Conservation (phyloP, 92 coral and sea anemone species). For the Diadumene lineata region DNA sequence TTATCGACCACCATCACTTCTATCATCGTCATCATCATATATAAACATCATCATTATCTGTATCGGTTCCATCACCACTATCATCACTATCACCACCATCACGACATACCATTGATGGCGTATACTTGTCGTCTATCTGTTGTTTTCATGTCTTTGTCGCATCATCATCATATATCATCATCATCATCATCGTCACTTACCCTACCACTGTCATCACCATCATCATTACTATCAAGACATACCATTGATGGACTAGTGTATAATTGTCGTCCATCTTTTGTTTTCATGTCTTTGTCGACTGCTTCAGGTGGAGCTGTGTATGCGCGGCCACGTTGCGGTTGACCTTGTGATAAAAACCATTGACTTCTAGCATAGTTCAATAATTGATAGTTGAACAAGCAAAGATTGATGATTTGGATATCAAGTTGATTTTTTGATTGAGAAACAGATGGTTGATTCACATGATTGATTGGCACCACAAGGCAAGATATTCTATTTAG, state of each 20-base stretch:
- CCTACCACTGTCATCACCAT: neutral
- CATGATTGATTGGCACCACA: too few species aligned
- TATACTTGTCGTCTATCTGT: too few species aligned
- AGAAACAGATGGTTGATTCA: too few species aligned
- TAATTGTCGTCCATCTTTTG: conserved; percentile 30
- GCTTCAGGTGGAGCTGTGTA: conserved; percentile 55
- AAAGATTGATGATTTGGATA: too few species aligned
- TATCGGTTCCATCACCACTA: neutral
- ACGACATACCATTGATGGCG: too few species aligned
- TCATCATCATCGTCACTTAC: neutral
- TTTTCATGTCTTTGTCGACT: conserved; percentile 12
- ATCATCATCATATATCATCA: neutral
- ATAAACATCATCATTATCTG: neutral
- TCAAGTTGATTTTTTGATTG: too few species aligned
- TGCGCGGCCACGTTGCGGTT: conserved; percentile 28
- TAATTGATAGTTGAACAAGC: too few species aligned
- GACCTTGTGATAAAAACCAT: neutral
- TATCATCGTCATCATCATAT: neutral
- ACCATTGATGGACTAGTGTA: conserved; percentile 67
- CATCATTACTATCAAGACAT: conserved; percentile 4
- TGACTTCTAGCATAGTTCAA: too few species aligned
- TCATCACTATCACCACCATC: neutral
- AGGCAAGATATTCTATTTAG: too few species aligned
- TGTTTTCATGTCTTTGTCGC: too few species aligned
- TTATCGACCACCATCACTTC: neutral